Evolutionary conservation across 1,140 invertebrate genomes (phyloP), one percentile per base, ranked within the genome.

Genomic region (Melipona quadrifasciata): DNA sequence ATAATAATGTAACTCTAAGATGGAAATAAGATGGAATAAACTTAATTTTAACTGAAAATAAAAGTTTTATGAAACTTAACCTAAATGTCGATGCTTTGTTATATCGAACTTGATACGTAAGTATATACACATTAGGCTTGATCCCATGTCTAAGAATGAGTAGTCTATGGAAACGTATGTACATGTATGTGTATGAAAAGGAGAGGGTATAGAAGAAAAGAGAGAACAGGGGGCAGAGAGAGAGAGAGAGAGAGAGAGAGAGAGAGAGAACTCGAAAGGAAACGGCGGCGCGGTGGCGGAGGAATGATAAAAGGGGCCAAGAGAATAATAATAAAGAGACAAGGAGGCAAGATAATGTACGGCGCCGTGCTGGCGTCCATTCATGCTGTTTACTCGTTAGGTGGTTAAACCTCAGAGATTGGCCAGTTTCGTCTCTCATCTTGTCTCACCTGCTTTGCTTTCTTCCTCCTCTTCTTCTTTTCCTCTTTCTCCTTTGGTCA

Each of bases 361-460:
- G 90, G 89, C 90, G 90, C 89, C 90, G 86, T 88, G 88, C 85
- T 91, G 90, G 84, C 90, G 87, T 91, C 89, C 91, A 92, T 92
- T 92, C 91, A 92, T 92, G 89, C 89, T 92, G 90, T 92, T 91
- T 91, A 90, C 82, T 92, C 89, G 91, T 90, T 91, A 91, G 90
- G 58, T 77, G 86, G 82, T 85, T 83, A 76, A 86, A 89, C 70
- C 77, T 86, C 80, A 73, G 77, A 57, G 81, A 67, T 70, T n/a
- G 75, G 67, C 34, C 73, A 72, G 31, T 55, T 67, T 87, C 80
- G 61, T 87, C 84, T 86, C 78, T 83, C 65, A 72, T 71, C 73
- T 79, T 76, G 17, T 53, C 70, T 86, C 80, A 65, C 72, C 85
- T 87, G 73, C 24, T 70, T 57, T 5, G 51, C 74, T 68, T 68